These are phyloP conservation scores for Nezara viridula DNA, from an alignment of 2,888 invertebrate species.

Conservation along the genomic window DNA sequence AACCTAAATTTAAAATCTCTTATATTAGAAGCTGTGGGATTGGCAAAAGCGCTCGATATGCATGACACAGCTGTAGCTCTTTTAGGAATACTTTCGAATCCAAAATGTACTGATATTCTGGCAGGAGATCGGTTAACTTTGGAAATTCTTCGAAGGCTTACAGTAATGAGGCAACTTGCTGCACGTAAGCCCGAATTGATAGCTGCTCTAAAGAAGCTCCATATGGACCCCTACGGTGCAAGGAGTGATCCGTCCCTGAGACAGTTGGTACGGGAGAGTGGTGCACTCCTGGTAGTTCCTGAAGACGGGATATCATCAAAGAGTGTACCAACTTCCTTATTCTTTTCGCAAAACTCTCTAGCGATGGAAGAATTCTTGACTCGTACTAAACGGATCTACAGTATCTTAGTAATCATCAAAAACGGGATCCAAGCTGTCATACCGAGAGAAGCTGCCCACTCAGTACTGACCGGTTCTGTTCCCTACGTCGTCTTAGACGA, in stretches of 20 bases:
- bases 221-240: conserved; percentile 78
- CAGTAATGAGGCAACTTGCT: conserved; percentile 80
- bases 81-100: conserved; percentile 72
- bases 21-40: conserved; percentile 77
- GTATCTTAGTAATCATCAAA: conserved; percentile 77
- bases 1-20: conserved; percentile 71
- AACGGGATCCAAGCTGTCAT: conserved; percentile 82
- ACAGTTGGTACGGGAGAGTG: conserved; percentile 81
- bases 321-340: conserved; percentile 79
- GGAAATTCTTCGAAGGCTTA: conserved; percentile 78
- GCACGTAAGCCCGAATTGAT: conserved; percentile 76
- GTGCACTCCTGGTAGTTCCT: conserved; percentile 78
- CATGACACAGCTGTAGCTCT: conserved; percentile 75
- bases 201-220: conserved; percentile 76
- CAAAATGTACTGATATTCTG: conserved; percentile 73
- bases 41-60: conserved; percentile 80
- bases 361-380: conserved; percentile 81
- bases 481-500: conserved; percentile 84
- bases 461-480: conserved; percentile 81
- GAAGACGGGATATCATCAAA: conserved; percentile 76
- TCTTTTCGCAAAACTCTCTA: conserved; percentile 79
- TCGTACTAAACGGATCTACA: conserved; percentile 63
- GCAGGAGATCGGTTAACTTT: conserved; percentile 75
- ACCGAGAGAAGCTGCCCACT: conserved; percentile 81
- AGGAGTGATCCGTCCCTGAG: conserved; percentile 79